Conservation (phyloP, 1,140 invertebrate species). For the Marisa cornuarietis region DNA sequence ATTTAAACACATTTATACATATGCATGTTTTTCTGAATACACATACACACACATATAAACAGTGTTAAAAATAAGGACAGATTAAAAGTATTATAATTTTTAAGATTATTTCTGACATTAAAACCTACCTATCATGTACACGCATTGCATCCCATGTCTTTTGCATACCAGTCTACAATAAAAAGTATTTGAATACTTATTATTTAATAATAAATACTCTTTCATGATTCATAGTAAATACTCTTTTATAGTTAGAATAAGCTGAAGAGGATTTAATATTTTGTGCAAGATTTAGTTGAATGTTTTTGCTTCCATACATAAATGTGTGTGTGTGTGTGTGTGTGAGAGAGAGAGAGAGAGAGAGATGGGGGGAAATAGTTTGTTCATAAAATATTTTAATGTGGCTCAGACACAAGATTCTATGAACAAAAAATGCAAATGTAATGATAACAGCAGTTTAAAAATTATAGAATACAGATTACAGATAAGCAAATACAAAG, state of each 20-base stretch:
- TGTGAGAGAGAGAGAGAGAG: background rate
- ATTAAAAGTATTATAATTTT: no score
- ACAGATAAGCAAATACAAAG: background rate
- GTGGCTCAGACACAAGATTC: background rate
- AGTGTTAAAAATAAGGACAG: background rate
- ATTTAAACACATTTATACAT: background rate
- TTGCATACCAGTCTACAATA: no score
- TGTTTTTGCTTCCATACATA: conserved; percentile 2
- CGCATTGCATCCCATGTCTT: no score
- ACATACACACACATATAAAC: background rate
- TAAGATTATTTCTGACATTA: no score
- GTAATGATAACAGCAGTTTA: background rate
- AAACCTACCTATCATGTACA: no score
- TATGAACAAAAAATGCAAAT: background rate
- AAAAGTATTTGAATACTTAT: conserved; percentile 4
- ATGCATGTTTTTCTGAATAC: background rate
- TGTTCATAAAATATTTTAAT: background rate
- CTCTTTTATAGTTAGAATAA: no score
- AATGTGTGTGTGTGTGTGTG: background rate
- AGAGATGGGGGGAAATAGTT: no score
- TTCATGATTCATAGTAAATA: conserved; percentile 1
- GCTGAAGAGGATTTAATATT: background rate
- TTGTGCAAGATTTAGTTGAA: background rate
- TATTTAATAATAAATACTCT: conserved; percentile 2
- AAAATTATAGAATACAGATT: background rate